These are phyloP conservation scores for Yoshiicerus persimilis DNA, from an alignment of 1,140 invertebrate genomes.

Conservation along the genomic window DNA sequence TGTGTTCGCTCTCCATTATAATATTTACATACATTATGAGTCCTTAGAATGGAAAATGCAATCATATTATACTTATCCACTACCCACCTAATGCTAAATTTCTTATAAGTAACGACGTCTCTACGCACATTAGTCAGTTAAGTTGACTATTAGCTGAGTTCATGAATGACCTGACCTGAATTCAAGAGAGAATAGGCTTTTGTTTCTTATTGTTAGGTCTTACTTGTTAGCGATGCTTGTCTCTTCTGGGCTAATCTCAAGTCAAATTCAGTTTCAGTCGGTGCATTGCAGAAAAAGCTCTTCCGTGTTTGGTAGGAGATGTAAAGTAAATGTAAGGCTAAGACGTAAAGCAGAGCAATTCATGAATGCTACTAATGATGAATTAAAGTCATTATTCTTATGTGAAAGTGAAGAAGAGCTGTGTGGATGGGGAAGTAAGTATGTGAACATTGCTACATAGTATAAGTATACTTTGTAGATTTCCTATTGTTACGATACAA, in stretches of 20 bases:
- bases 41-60: neutral
- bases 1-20: neutral
- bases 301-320: neutral
- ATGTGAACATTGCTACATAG: neutral
- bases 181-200: constrained; percentile 7
- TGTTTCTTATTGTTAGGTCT: constrained; percentile 1
- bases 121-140: neutral
- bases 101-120: neutral
- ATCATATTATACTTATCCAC: neutral
- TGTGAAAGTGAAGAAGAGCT: neutral
- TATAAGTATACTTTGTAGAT: neutral
- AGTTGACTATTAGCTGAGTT: neutral
- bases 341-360: neutral
- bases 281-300: neutral
- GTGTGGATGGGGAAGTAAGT: neutral
- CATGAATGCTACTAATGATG: neutral
- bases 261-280: neutral
- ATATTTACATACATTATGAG: neutral
- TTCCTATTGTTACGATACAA: neutral
- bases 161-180: constrained; percentile 18
- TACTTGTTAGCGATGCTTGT: neutral
- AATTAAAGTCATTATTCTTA: constrained; percentile 4
- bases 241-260: neutral
- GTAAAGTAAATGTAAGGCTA: neutral
- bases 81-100: neutral